phyloP scores from a whole-genome alignment of 2,797 vertebrate species.

The Champsocephalus gunnari region DNA sequence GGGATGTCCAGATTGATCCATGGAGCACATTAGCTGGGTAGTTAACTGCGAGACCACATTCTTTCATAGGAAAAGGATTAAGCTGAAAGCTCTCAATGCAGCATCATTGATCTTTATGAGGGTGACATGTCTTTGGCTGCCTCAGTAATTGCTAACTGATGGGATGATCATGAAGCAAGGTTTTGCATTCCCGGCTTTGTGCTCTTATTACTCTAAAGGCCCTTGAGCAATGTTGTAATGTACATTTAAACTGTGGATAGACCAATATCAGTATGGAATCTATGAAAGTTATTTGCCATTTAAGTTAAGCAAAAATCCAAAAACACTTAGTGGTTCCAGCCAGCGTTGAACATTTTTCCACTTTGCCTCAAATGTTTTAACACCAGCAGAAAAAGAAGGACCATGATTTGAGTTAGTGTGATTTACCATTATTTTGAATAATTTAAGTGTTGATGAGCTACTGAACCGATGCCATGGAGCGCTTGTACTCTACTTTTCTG shows the following conservation, averaged over 20 bases:
- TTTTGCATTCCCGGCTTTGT: slow-evolving; percentile 10
- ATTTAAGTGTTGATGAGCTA: no score
- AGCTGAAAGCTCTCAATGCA: slow-evolving; percentile 6
- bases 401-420: no score
- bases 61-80: slow-evolving; percentile 24
- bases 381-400: no score
- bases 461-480: no score
- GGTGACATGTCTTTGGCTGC: slow-evolving; percentile 12
- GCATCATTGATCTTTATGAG: slow-evolving; percentile 24
- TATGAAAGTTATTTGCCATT: not conserved
- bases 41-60: slow-evolving; percentile 33
- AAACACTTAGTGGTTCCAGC: not conserved
- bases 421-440: no score
- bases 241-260: not conserved
- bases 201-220: not conserved
- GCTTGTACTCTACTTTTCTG: no score
- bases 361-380: no score
- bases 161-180: slow-evolving; percentile 7
- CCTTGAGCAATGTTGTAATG: not conserved
- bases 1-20: slow-evolving; percentile 49
- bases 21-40: slow-evolving; percentile 47
- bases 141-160: slow-evolving; percentile 25
- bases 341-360: no score
- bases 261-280: not conserved
- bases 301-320: not conserved